Evolutionary conservation across 2,797 vertebrate species (phyloP), one percentile per base, ranked within the genome.

Genomic region (Phoxinus dragarum): DNA sequence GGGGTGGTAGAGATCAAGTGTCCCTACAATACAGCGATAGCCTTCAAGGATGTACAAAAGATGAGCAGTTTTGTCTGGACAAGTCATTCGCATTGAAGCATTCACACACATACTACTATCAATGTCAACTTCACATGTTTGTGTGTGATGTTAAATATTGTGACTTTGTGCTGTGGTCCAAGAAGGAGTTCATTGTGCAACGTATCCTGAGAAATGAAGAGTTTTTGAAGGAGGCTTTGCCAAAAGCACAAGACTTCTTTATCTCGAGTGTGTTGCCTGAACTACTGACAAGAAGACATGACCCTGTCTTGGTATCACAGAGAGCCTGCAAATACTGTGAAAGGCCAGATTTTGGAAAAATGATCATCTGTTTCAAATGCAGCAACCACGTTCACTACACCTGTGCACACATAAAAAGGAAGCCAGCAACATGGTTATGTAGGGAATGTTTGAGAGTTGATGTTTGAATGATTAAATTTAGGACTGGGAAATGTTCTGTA

Each of bases 251-350:
- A 44, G 9, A 69, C 27, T n/a, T 23, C 64, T 81, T 66, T n/a
- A 27, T 81, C 38, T 69, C 80, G 38, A 17, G 10, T 47, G 36
- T 76, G 61, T 59, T 81, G 56, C 69, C 79, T 54, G 85, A 86
- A 38, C 59, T 81, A 36, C 44, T 86, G 38, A 82, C 85, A 38
- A 47, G n/a, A 54, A 75, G 44, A 80, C 71, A 81, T 47, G 85
- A 86, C 56, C 84, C 78, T 80, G 21, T 40, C 49, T 54, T 86
- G 40, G 36, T 54, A 44, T 6, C 36, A 31, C 31, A 27, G 14
- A 49, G 4, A n/a, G 21, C 40, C 16, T 86, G 85, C 80, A 82
- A 69, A 64, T 17, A n/a, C 16, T 64, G 71, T 76, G 47, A 64
- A 82, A 82, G 52, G 44, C 61, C 85, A 68, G 27, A 36, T 12